A percentile compares a stretch with the other conserved stretches of the same genome.
Evolutionary conservation across 2,113 vertebrate species (phyloP).

Genomic region (Aix galericulata): DNA sequence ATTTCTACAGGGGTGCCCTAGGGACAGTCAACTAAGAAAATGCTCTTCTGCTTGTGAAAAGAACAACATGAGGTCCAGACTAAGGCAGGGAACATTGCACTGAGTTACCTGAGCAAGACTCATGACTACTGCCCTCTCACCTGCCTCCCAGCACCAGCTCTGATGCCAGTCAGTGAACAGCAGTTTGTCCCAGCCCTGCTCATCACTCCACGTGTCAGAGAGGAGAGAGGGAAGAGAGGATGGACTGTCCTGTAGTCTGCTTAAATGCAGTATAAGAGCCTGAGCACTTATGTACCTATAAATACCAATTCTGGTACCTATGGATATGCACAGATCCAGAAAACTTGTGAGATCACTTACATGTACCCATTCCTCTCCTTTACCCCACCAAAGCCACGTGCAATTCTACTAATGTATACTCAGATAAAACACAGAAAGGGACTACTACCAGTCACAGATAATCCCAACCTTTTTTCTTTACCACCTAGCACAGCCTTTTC

Average conservation of each 20-base stretch:
- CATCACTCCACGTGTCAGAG: neutral
- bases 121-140: neutral
- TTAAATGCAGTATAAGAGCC: neutral
- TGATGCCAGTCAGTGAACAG: neutral
- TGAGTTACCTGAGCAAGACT: neutral
- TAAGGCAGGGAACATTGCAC: neutral
- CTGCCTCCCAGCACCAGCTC: neutral
- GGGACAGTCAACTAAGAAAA: neutral
- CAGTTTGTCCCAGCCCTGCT: neutral
- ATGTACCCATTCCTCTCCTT: neutral
- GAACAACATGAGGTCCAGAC: neutral
- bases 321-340: neutral
- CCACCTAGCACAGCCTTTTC: neutral
- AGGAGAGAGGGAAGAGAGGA: neutral
- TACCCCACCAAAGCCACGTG: neutral
- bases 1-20: accelerated
- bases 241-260: neutral
- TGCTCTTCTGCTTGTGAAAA: neutral
- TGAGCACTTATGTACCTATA: neutral
- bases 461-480: neutral
- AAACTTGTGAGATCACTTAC: neutral
- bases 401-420: neutral
- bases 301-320: neutral
- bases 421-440: neutral
- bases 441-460: neutral